Base-by-base conservation (phyloP, 1,140 invertebrate genomes). In the Galleria mellonella region DNA sequence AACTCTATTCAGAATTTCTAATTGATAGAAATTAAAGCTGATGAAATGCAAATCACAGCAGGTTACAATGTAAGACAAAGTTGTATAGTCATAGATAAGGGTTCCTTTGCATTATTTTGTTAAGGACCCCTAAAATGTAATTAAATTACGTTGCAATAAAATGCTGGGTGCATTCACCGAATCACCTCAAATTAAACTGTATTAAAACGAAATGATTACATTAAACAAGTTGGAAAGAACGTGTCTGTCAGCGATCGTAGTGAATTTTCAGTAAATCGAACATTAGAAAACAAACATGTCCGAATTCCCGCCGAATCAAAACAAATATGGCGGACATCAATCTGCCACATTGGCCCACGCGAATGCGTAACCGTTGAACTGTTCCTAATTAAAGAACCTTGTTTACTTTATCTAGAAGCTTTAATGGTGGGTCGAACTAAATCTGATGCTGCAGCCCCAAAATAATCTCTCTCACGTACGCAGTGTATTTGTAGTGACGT, bases 251-350 rank as follows among this genome's bases (percentile, higher is more conserved):
- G 67, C 72, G 62, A 14, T 10, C 27, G 42, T 64, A 79, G 71
- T 74, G 75, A 72, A 79, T 76, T 74, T 75, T 67, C 68, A 64
- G 58, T 72, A 78, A 78, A 75, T 75, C 45, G 66, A 62, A 56
- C 53, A 43, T 64, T 59, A 56, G 50, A 63, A 76, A 74, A 79
- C 62, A 79, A 76, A 79, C 68, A 73, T 47, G 61, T 62, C 35
- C 49, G 47, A 62, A 66, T 63, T 62, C 51, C 49, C 48, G 47
- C 43, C 48, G 51, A 51, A 69, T 12, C 47, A 54, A 63, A 73
- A 76, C 62, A 71, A 69, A 72, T 47, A 69, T 38, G 39, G 47
- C 40, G 48, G 32, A 15, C 49, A 71, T 72, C 58, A 72, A 79
- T 78, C 70, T 75, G 63, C 56, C 65, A 47, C 33, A 38, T 27